Evolutionary conservation across 2,888 invertebrate species (phyloP).

Genomic region (Cynaeus angustus): DNA sequence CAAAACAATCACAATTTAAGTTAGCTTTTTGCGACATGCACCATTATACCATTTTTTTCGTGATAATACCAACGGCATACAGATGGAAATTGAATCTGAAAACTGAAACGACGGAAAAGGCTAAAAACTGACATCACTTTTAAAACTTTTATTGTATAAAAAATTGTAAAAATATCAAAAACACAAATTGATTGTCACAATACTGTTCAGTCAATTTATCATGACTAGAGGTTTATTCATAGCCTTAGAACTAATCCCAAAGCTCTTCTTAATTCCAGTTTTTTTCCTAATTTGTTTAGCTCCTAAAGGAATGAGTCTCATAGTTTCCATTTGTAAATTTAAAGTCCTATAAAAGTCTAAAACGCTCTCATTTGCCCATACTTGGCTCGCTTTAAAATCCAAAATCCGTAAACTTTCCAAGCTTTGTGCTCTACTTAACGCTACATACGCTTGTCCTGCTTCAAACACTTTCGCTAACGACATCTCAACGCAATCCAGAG

Average conservation of each 20-base stretch:
- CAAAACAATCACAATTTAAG: too few relatives aligned
- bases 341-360: slow-evolving; percentile 86
- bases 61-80: too few relatives aligned
- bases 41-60: too few relatives aligned
- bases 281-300: slow-evolving; percentile 39
- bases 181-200: slow-evolving; percentile 10
- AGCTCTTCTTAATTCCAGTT: not conserved
- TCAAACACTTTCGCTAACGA: slow-evolving; percentile 93
- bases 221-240: slow-evolving; percentile 56
- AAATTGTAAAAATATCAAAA: not conserved
- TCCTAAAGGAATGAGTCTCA: slow-evolving; percentile 79
- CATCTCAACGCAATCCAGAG: slow-evolving; percentile 96
- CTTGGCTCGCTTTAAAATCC: slow-evolving; percentile 89
- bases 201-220: slow-evolving; percentile 49
- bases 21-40: too few relatives aligned
- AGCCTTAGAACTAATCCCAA: slow-evolving; percentile 48
- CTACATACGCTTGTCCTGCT: slow-evolving; percentile 97
- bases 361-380: slow-evolving; percentile 91
- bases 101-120: too few relatives aligned
- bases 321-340: slow-evolving; percentile 77
- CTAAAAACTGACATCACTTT: not conserved
- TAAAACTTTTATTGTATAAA: slow-evolving; percentile 9
- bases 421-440: slow-evolving; percentile 92
- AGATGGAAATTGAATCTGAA: not conserved
- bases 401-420: slow-evolving; percentile 88